phyloP scores from a whole-genome alignment of 2,888 invertebrate species.

The Acleris laterana region DNA sequence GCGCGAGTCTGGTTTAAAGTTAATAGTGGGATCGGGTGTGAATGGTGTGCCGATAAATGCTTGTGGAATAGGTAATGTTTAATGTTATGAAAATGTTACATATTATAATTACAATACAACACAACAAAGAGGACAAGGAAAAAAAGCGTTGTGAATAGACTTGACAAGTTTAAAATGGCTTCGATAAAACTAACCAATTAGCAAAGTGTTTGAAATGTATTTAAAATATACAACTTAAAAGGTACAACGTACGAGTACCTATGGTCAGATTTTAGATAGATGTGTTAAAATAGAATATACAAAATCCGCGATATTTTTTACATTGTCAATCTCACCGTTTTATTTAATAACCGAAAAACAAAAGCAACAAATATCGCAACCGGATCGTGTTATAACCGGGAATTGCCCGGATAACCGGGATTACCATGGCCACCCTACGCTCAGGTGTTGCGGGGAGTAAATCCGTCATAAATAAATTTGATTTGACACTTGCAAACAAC shows the following conservation, averaged over 20 bases:
- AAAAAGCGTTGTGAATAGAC: no score
- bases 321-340: conserved; percentile 3
- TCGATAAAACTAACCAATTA: no score
- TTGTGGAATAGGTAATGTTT: conserved; percentile 1
- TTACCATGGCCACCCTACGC: conserved; percentile 59
- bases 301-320: not conserved
- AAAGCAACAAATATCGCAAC: conserved; percentile 31
- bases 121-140: no score
- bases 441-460: conserved; percentile 69
- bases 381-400: conserved; percentile 49
- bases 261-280: no score
- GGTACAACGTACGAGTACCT: no score
- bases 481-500: conserved; percentile 74
- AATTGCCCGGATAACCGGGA: conserved; percentile 57
- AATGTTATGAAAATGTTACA: not conserved
- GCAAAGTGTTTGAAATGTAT: no score
- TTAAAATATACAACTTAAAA: no score
- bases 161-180: no score
- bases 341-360: conserved; percentile 26
- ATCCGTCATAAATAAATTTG: conserved; percentile 78
- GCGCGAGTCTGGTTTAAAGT: conserved; percentile 33
- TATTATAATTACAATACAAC: no score
- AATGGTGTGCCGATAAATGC: conserved; percentile 1
- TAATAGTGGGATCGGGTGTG: conserved; percentile 6
- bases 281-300: no score